A percentile compares a stretch with the other conserved stretches of the same genome.
These are phyloP conservation scores for Drosophila greeni DNA, from an alignment of 2,888 invertebrate genomes.

Conservation along the genomic window DNA sequence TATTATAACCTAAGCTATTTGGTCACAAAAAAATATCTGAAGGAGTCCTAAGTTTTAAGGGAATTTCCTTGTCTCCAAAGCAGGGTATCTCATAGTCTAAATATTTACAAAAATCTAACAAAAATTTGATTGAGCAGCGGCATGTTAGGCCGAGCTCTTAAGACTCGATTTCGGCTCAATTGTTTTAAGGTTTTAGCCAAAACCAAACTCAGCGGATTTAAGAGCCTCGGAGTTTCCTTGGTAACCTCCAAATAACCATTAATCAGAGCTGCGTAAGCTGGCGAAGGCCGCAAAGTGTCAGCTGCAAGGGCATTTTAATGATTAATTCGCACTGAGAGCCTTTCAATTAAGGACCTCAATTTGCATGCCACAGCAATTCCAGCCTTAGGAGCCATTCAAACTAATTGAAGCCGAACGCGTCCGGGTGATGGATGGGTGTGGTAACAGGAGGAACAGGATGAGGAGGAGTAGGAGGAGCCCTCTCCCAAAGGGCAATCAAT, in stretches of 20 bases:
- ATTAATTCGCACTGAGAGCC: constrained; percentile 61
- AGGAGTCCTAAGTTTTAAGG: neutral
- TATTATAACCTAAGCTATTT: neutral
- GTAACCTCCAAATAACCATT: constrained; percentile 54
- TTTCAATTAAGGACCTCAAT: constrained; percentile 65
- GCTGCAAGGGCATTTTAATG: constrained; percentile 61
- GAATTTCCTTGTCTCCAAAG: neutral
- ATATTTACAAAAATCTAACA: neutral
- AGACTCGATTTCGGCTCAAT: constrained; percentile 34
- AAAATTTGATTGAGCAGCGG: constrained; percentile 5
- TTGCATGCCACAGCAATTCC: constrained; percentile 57
- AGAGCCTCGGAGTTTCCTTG: constrained; percentile 42
- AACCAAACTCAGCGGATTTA: constrained; percentile 63
- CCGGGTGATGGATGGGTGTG: constrained; percentile 70
- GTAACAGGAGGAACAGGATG: constrained; percentile 1
- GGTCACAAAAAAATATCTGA: neutral
- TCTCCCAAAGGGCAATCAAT: constrained; percentile 69
- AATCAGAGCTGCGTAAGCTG: constrained; percentile 66
- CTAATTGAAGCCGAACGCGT: constrained; percentile 40
- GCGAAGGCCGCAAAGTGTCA: constrained; percentile 58
- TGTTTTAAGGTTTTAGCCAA: constrained; percentile 51
- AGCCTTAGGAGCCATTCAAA: constrained; percentile 32
- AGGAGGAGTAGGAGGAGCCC: neutral
- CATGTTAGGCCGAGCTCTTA: constrained; percentile 27
- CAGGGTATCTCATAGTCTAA: neutral